Conservation (phyloP, 2,113 vertebrate genomes). For the Pampusana beccarii region DNA sequence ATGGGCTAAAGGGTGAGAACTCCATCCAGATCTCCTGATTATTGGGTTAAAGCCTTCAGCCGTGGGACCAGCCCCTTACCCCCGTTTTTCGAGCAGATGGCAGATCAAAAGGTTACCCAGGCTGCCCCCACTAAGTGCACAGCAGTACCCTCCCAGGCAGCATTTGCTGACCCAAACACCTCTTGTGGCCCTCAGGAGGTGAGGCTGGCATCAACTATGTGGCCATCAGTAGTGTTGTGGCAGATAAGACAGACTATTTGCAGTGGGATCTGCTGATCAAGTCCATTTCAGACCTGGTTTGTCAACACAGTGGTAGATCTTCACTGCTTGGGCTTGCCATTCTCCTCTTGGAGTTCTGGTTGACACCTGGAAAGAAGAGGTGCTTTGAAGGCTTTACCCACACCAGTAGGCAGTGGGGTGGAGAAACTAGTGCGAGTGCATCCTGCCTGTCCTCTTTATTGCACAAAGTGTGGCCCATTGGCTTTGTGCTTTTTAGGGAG, state of each 20-base stretch:
- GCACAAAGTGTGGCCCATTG: background rate
- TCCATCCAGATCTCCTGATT: background rate
- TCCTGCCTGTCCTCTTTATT: background rate
- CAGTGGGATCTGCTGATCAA: background rate
- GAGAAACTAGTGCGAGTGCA: background rate
- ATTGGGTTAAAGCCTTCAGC: background rate
- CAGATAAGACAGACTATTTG: background rate
- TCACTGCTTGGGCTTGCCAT: accelerated
- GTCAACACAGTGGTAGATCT: background rate
- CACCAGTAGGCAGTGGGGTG: background rate
- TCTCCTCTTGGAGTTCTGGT: background rate
- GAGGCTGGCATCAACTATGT: background rate
- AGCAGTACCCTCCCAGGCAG: background rate
- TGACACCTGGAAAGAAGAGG: background rate
- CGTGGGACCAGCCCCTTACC: background rate
- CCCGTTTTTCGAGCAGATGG: background rate
- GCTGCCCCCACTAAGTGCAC: background rate
- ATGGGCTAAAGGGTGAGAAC: background rate
- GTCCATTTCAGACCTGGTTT: background rate
- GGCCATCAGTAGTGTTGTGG: background rate
- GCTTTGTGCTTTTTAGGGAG: background rate
- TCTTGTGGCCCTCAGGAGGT: background rate
- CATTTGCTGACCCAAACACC: background rate
- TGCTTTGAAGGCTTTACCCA: background rate
- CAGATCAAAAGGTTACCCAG: background rate